phyloP scores from a whole-genome alignment of 2,113 vertebrate genomes.

The Tringa solitaria region DNA sequence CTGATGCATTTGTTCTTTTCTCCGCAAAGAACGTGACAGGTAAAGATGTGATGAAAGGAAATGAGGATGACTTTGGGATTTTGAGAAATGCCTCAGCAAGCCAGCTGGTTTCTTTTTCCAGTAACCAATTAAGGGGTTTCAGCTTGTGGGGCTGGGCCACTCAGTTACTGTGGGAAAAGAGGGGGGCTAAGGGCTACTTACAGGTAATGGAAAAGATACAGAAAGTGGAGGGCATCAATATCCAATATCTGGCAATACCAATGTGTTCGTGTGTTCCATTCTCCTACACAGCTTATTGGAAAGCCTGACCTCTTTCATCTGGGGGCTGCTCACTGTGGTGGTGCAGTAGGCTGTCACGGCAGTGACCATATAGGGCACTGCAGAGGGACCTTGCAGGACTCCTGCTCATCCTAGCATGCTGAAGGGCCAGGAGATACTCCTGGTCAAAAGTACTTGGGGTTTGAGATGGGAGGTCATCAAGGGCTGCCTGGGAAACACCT shows the following conservation, averaged over 20 bases:
- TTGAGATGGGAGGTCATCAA: neutral
- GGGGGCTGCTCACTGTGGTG: neutral
- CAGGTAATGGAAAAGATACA: neutral
- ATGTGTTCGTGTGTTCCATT: neutral
- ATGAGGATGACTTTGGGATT: neutral
- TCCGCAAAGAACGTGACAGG: neutral
- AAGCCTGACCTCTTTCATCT: neutral
- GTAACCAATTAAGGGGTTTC: neutral
- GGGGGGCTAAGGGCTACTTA: neutral
- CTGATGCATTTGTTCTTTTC: conserved; percentile 10
- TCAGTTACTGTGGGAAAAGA: neutral
- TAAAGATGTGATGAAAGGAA: neutral
- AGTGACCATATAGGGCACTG: neutral
- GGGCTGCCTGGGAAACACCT: neutral
- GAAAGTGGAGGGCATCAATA: neutral
- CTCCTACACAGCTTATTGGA: neutral
- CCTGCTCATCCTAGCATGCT: neutral
- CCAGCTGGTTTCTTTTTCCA: neutral
- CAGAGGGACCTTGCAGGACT: neutral
- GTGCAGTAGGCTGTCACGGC: accelerated
- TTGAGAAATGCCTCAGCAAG: neutral
- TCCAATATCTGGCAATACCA: neutral
- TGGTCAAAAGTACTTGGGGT: neutral
- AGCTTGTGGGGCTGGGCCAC: neutral
- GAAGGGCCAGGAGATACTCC: neutral